Base-by-base conservation (phyloP, 2,888 invertebrate species). In the Drosophila demipolita region DNA sequence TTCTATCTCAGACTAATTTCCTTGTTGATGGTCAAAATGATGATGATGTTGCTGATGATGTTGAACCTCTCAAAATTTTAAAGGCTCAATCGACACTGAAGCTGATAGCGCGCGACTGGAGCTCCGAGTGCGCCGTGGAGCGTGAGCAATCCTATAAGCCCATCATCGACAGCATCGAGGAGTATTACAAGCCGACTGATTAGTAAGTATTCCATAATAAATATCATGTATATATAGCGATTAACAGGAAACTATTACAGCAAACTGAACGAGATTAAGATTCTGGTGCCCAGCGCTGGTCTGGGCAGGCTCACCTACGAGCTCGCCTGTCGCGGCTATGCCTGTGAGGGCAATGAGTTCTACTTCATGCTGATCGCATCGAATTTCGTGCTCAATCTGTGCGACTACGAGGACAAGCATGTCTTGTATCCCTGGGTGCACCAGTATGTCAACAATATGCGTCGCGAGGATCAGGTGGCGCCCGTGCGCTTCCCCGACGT, bases 71-170 rank as follows among this genome's bases (percentile, higher is more conserved):
- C 75, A 90, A 92, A 92, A 91, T 92, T 91, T 93, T 93, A 91
- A 92, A 99, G 94, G 98, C 99, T 40, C 97, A 98, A 92, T 97
- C 97, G 23, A 98, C 98, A 3, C 94, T 99, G 80, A 98, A 99
- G 92, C 99, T 99, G 93, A 95, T 99, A 88, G 98, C 98, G n/a
- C 94, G 99, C 0, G 99, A 99, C 92, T 99, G 99, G 99, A 98
- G 98, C 87, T 94, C 94, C 0, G 96, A 96, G 76, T 99, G 99
- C 0, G 95, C 95, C 0, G 94, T 94, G 5, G 99, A 99, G 93
- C 94, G 99, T 35, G 94, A 95, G 45, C 96, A 97, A 63, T 98
- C 98, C 88, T 99, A 99, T 92, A 95, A 95, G 77, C 99, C 98
- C 0, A 97, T 99, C 53, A 95, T 99, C 20, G 95, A 97, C 52